Conservation (phyloP, 2,888 invertebrate genomes). For the Tiliacea citrago region DNA sequence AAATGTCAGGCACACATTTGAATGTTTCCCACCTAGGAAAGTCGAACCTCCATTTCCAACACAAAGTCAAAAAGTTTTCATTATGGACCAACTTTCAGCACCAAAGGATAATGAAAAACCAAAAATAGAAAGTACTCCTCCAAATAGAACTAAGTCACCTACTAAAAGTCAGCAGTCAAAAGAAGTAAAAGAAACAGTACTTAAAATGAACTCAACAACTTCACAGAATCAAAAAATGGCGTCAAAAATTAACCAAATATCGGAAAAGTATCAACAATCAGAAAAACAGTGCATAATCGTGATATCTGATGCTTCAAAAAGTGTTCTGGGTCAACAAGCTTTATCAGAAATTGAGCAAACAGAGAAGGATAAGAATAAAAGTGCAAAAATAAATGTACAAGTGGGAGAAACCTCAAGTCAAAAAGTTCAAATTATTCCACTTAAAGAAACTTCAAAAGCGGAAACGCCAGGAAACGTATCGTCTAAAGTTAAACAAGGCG, state of each 20-base stretch:
- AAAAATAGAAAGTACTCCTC: not conserved
- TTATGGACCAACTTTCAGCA: not conserved
- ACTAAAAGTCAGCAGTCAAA: not conserved
- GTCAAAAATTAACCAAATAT: not conserved
- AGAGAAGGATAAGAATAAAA: not conserved
- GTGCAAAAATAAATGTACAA: not conserved
- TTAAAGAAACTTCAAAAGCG: not conserved
- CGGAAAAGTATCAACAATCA: not conserved
- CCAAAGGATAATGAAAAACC: not conserved
- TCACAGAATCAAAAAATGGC: not conserved
- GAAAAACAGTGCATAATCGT: not conserved
- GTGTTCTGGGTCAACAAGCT: too few species aligned
- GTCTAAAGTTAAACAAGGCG: not conserved
- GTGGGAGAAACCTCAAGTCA: not conserved
- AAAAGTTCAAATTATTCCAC: not conserved
- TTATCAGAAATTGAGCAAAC: not conserved
- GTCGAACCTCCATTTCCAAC: not conserved
- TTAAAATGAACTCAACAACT: not conserved
- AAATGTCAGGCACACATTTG: not conserved
- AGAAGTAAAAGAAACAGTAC: not conserved
- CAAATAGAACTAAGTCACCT: not conserved
- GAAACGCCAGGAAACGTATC: not conserved
- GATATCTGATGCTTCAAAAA: not conserved
- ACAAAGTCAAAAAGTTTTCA: slow-evolving; percentile 2
- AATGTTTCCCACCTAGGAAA: not conserved